Evolutionary conservation across 1,140 invertebrate genomes (phyloP), one percentile per base, ranked within the genome.

Genomic region (Potamilus streckersoni): DNA sequence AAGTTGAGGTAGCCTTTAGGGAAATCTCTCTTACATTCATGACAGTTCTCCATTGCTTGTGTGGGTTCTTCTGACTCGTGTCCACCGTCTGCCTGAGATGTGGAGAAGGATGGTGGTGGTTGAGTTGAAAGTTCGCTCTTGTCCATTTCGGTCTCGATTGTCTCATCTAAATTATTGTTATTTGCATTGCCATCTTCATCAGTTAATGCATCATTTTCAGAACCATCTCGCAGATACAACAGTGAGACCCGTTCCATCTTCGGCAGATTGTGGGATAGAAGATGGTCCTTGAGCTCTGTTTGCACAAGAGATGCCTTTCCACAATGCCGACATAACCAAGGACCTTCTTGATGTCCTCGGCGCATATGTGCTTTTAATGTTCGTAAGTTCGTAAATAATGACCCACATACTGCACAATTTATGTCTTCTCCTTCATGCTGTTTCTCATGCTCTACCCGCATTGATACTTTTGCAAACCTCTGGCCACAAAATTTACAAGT

Each of bases 321-420:
- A 86, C 92, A 93, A 65, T 91, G 88, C 0, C 88, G 88, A 80
- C 92, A 93, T 27, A 90, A 87, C 82, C 90, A 92, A 27, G 90
- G 89, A 61, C 91, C 91, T 58, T 88, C 90, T 63, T 85, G 86
- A 71, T 91, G 89, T 63, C 91, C 91, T 73, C 87, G 87, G 63
- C 90, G 82, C 71, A 90, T 87, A 77, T 93, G 92, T 62, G 90
- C 89, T 61, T 89, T 89, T 38, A 92, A 80, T 55, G 90, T 90
- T 80, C 91, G 89, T 79, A 89, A 90, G 73, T 91, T 90, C 74
- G 91, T 92, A 81, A 93, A 93, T 0, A 91, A 90, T 83, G 91
- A 89, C 69, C 89, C 90, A 81, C 92, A 93, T 49, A 92, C 87
- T 81, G 91, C 86, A 74, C 91, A 92, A 0, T 91, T 91, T 83